A percentile compares a stretch with the other conserved stretches of the same genome.
phyloP scores from a whole-genome alignment of 2,888 invertebrate species.

The Agrotis ipsilon region DNA sequence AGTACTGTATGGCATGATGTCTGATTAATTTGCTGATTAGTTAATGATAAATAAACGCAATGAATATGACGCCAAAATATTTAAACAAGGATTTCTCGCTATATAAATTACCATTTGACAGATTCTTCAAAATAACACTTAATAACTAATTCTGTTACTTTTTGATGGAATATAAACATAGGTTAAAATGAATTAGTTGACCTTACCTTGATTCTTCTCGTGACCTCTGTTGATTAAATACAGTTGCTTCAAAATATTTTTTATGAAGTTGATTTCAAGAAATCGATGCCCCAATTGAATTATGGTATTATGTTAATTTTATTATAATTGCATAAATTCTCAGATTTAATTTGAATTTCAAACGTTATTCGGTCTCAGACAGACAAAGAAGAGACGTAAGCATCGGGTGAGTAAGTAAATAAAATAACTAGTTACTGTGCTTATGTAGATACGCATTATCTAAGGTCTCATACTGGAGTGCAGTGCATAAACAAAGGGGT shows the following conservation, averaged over 20 bases:
- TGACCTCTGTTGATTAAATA: constrained; percentile 54
- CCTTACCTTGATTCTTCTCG: constrained; percentile 60
- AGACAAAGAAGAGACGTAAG: constrained; percentile 76
- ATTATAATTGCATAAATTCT: not conserved
- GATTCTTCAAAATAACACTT: constrained; percentile 11
- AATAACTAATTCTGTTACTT: constrained; percentile 26
- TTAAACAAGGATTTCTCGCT: not conserved
- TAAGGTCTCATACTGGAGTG: constrained; percentile 83
- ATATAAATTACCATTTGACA: constrained; percentile 7
- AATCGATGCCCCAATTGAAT: constrained; percentile 19
- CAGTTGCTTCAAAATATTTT: constrained; percentile 37
- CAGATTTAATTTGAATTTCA: constrained; percentile 21
- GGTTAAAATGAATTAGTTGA: constrained; percentile 48
- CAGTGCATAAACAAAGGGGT: constrained; percentile 86
- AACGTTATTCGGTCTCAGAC: constrained; percentile 56
- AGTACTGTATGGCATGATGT: constrained; percentile 55
- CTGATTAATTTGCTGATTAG: constrained; percentile 56
- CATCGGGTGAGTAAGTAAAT: constrained; percentile 80
- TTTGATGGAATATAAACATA: constrained; percentile 46
- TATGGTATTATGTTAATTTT: constrained; percentile 9
- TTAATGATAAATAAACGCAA: constrained; percentile 37
- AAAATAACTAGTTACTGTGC: constrained; percentile 76
- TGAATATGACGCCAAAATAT: constrained; percentile 14
- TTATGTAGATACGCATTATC: constrained; percentile 83
- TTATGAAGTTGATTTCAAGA: constrained; percentile 31